Percentiles rank a stretch among this genome's conserved stretches.
These are phyloP conservation scores for Oreochromis aureus DNA, from an alignment of 2,113 vertebrate species.

Conservation along the genomic window DNA sequence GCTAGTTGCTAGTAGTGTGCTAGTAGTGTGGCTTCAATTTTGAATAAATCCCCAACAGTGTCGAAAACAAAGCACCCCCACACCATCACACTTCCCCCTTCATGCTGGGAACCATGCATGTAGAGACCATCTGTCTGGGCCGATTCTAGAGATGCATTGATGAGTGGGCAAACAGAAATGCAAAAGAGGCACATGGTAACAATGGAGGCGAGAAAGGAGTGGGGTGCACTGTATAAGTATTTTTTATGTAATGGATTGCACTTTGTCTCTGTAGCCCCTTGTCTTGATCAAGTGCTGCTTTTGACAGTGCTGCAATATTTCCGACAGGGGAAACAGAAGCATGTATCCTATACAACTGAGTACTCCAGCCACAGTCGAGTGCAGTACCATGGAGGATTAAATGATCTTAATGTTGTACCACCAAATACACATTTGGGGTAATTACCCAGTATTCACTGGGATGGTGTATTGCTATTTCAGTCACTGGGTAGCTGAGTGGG, in stretches of 20 bases:
- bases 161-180: neutral
- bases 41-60: neutral
- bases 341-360: neutral
- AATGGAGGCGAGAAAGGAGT: neutral
- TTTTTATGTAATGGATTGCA: neutral
- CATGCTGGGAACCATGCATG: accelerated
- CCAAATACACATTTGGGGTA: neutral
- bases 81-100: neutral
- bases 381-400: neutral
- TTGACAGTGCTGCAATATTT: neutral
- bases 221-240: neutral
- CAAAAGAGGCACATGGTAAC: neutral
- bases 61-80: neutral
- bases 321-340: neutral
- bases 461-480: neutral
- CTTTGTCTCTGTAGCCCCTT: neutral
- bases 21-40: too few relatives aligned
- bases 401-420: neutral
- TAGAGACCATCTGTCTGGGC: neutral
- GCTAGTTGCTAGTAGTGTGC: neutral
- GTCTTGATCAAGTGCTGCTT: neutral
- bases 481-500: neutral
- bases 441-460: neutral
- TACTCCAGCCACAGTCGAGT: neutral
- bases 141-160: neutral